phyloP scores from a whole-genome alignment of 2,888 invertebrate genomes.

The Alviniconcha strummeri region DNA sequence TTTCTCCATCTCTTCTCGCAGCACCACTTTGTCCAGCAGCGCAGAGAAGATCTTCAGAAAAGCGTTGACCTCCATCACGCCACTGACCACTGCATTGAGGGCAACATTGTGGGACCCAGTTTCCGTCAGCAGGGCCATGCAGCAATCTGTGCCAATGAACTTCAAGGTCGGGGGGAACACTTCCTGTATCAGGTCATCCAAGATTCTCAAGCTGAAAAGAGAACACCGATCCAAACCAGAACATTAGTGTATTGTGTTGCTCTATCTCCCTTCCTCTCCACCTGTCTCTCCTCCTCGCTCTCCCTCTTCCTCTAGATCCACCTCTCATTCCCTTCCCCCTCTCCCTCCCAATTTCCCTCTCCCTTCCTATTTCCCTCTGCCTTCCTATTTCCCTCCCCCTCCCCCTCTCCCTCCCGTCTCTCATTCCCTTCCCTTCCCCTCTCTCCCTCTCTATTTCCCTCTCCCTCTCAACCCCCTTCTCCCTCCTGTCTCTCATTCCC shows the following conservation, averaged over 20 bases:
- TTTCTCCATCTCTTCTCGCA: constrained; percentile 66
- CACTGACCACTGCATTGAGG: constrained; percentile 54
- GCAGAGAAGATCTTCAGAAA: constrained; percentile 67
- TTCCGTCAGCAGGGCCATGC: constrained; percentile 58
- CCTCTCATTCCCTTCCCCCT: no score
- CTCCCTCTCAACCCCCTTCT: no score
- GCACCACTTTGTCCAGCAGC: constrained; percentile 62
- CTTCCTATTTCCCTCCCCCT: no score
- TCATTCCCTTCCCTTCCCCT: no score
- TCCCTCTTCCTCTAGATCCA: no score
- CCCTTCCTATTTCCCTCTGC: no score
- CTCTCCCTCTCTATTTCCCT: no score
- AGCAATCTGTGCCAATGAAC: constrained; percentile 62
- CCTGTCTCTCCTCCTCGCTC: not conserved
- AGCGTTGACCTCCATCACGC: constrained; percentile 63
- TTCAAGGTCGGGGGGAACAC: constrained; percentile 66
- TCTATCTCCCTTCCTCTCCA: not conserved
- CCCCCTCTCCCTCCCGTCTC: no score
- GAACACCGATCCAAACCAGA: no score
- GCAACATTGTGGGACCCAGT: constrained; percentile 45
- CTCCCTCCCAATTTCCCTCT: no score
- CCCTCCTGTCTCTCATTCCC: no score
- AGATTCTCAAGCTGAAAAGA: constrained; percentile 60
- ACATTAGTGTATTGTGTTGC: no score
- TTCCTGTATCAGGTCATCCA: constrained; percentile 63